These are phyloP conservation scores for Campoplex nolae DNA, from an alignment of 2,888 invertebrate genomes.

Conservation along the genomic window DNA sequence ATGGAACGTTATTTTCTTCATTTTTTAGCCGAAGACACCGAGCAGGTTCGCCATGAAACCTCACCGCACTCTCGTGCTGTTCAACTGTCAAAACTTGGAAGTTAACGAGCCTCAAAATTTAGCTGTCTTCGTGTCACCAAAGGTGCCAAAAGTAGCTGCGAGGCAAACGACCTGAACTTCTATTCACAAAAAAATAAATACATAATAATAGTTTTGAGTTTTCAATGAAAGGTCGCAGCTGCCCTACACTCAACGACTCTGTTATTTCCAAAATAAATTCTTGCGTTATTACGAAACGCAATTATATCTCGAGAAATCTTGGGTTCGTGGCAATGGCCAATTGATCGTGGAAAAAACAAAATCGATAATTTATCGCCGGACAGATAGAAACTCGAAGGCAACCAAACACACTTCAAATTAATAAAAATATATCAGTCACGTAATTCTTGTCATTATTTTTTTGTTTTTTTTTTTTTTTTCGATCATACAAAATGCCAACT, in stretches of 20 bases:
- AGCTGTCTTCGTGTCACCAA: neutral
- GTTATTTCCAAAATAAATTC: neutral
- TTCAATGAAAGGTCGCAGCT: neutral
- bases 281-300: neutral
- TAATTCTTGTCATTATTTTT: neutral
- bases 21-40: neutral
- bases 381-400: neutral
- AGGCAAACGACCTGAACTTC: conserved; percentile 1
- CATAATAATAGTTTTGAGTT: neutral
- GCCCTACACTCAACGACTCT: neutral
- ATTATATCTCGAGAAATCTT: neutral
- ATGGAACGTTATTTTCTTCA: neutral
- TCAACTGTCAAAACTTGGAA: neutral
- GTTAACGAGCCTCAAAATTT: neutral
- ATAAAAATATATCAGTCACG: conserved; percentile 7
- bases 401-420: conserved; percentile 10
- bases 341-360: neutral
- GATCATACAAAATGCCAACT: neutral
- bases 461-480: no score
- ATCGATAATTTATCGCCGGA: conserved; percentile 19
- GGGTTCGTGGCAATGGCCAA: neutral
- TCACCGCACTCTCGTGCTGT: neutral
- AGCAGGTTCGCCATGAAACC: neutral
- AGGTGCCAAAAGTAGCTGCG: neutral
- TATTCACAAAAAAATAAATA: neutral